Evolutionary conservation across 2,113 vertebrate species (phyloP).

Genomic region (Dromas ardeola): DNA sequence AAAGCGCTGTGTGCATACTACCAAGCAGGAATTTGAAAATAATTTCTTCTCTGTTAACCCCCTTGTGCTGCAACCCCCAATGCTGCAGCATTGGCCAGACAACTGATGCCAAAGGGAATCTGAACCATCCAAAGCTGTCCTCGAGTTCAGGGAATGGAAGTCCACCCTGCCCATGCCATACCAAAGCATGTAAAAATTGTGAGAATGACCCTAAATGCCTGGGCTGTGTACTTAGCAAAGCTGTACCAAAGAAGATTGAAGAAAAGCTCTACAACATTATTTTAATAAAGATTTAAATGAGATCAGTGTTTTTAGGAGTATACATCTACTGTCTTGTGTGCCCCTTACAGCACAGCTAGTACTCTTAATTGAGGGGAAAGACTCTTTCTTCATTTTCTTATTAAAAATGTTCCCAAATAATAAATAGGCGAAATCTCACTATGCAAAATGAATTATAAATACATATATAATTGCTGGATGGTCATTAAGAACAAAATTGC

Average conservation of each 20-base stretch:
- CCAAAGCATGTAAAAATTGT: neutral
- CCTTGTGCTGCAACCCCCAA: neutral
- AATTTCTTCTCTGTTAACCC: neutral
- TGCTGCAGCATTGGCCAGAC: neutral
- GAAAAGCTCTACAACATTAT: neutral
- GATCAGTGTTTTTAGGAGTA: neutral
- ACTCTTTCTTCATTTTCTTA: neutral
- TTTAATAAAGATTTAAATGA: neutral
- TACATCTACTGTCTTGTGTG: neutral
- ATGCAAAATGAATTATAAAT: neutral
- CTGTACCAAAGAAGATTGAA: neutral
- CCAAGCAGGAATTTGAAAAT: neutral
- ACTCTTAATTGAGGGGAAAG: neutral
- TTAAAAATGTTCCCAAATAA: neutral
- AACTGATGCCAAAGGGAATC: neutral
- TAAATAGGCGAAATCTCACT: neutral
- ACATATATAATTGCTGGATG: neutral
- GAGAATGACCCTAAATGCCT: neutral
- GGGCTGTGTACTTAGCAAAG: neutral
- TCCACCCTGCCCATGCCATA: neutral
- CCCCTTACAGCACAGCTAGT: neutral
- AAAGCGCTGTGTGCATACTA: neutral
- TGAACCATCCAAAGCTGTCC: neutral
- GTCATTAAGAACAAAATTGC: neutral
- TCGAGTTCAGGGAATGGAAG: neutral